Evolutionary conservation across 1,140 invertebrate species (phyloP).

Genomic region (Plutomurus gul): DNA sequence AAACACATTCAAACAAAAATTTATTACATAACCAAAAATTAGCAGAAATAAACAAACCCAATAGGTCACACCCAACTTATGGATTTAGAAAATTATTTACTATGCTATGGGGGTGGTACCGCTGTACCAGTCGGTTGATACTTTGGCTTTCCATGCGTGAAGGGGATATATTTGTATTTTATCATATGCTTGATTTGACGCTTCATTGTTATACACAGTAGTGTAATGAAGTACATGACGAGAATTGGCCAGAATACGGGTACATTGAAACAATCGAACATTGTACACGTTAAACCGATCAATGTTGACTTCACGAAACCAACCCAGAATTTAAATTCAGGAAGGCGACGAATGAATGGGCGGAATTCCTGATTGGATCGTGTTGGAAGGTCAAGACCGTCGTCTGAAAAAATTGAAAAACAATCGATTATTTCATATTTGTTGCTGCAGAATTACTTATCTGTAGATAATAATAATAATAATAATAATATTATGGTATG

Average conservation of each 20-base stretch:
- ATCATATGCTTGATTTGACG: constrained; percentile 99
- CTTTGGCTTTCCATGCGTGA: constrained; percentile 95
- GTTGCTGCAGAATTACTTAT: background rate
- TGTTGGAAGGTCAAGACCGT: constrained; percentile 91
- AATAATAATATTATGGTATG: no score
- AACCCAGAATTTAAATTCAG: constrained; percentile 99
- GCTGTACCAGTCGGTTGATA: constrained; percentile 65
- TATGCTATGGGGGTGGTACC: constrained; percentile 12
- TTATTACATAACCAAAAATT: constrained; percentile 20
- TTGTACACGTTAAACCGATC: constrained; percentile 88
- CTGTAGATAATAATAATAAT: no score
- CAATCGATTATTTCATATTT: background rate
- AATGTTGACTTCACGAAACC: constrained; percentile 94
- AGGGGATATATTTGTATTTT: constrained; percentile 97
- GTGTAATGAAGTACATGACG: constrained; percentile 98
- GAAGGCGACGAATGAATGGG: constrained; percentile 95
- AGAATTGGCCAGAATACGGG: constrained; percentile 99
- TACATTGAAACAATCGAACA: constrained; percentile 97
- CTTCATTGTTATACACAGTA: constrained; percentile 99
- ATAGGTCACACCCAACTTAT: background rate
- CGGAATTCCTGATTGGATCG: constrained; percentile 95
- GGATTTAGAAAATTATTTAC: background rate
- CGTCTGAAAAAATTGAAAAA: constrained; percentile 65
- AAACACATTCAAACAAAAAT: constrained; percentile 1
- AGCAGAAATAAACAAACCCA: constrained; percentile 12